phyloP scores from a whole-genome alignment of 2,888 invertebrate genomes.

The Scrobipalpa atriplicella region DNA sequence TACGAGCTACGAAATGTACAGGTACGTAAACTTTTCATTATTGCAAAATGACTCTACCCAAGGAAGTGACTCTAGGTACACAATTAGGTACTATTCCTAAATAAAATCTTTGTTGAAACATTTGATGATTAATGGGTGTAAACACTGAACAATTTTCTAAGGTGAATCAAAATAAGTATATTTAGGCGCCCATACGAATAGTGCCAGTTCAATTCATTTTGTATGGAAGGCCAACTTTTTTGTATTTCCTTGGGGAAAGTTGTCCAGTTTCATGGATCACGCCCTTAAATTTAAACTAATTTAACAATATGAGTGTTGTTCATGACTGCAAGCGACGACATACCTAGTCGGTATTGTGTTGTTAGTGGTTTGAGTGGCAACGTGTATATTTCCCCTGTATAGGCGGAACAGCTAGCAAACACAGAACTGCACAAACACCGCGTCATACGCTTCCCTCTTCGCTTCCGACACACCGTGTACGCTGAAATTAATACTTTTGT shows the following conservation, averaged over 20 bases:
- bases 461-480: not conserved
- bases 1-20: slow-evolving; percentile 76
- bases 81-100: too few species aligned
- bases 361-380: not conserved
- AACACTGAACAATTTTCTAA: not conserved
- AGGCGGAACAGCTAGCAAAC: not conserved
- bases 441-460: slow-evolving; percentile 5
- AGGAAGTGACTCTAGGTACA: too few species aligned
- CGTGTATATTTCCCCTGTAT: not conserved
- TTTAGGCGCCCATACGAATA: too few species aligned
- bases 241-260: too few species aligned
- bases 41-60: too few species aligned
- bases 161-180: too few species aligned
- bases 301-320: too few species aligned
- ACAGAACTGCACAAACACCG: slow-evolving; percentile 10
- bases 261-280: too few species aligned
- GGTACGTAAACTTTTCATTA: slow-evolving; percentile 55
- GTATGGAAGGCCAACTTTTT: too few species aligned
- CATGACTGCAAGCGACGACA: not conserved
- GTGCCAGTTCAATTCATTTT: not conserved
- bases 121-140: too few species aligned
- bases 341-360: not conserved
- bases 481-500: slow-evolving; percentile 13
- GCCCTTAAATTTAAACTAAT: too few species aligned
- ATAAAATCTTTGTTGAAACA: too few species aligned